These are phyloP conservation scores for Peucedramus taeniatus DNA, from an alignment of 2,113 vertebrate genomes.

Conservation along the genomic window DNA sequence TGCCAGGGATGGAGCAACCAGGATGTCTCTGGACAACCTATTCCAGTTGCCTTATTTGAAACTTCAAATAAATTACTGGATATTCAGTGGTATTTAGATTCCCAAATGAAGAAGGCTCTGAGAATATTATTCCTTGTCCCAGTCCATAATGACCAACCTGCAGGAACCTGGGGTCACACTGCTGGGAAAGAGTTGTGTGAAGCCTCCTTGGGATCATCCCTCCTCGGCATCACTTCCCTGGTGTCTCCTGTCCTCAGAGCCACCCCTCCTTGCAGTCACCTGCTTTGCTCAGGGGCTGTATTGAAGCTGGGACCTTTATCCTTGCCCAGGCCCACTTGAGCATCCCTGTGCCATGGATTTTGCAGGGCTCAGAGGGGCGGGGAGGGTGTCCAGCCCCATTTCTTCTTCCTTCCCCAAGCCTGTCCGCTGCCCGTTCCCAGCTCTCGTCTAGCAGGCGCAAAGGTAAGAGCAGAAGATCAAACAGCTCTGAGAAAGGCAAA, in stretches of 20 bases:
- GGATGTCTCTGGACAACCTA: neutral
- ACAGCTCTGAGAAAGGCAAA: conserved; percentile 19
- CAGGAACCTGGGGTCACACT: neutral
- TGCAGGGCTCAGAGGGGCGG: neutral
- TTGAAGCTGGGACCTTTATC: neutral
- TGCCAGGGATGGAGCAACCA: neutral
- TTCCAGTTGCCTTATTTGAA: neutral
- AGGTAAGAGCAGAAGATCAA: conserved; percentile 24
- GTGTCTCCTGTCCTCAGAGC: neutral
- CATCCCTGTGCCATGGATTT: neutral
- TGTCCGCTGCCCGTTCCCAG: neutral
- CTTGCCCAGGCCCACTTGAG: neutral
- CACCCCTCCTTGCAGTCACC: neutral
- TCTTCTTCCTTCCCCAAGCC: neutral
- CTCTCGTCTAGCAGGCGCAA: neutral
- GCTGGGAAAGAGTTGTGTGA: neutral
- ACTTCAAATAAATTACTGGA: neutral
- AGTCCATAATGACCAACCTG: neutral
- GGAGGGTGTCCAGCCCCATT: neutral
- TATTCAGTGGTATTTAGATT: neutral
- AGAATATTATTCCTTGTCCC: neutral
- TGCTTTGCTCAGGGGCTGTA: neutral
- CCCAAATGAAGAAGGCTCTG: neutral
- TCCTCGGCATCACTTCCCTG: too few species aligned
- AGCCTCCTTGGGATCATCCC: neutral